phyloP scores from a whole-genome alignment of 2,797 vertebrate species.

The Lindbergichthys nudifrons region DNA sequence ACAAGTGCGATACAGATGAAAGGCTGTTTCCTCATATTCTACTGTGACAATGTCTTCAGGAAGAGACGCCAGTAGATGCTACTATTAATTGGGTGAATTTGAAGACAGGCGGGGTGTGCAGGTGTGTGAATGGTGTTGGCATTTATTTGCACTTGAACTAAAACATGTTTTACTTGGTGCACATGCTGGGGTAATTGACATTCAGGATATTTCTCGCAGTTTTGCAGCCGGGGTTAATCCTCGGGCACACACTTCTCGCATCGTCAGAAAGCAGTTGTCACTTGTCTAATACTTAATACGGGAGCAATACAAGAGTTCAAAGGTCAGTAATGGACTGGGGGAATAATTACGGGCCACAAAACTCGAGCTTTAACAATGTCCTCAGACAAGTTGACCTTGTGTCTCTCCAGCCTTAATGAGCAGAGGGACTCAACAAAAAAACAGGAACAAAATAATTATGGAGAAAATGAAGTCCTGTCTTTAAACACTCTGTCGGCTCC shows the following conservation, averaged over 20 bases:
- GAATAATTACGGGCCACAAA: constrained; percentile 67
- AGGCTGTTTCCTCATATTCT: constrained; percentile 26
- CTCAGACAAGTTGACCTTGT: constrained; percentile 66
- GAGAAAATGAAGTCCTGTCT: constrained; percentile 51
- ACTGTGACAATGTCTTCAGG: constrained; percentile 22
- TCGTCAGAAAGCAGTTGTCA: constrained; percentile 51
- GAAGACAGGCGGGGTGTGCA: constrained; percentile 13
- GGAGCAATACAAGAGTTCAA: constrained; percentile 58
- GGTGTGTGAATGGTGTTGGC: constrained; percentile 23
- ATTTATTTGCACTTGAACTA: constrained; percentile 17
- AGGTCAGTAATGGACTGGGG: constrained; percentile 62
- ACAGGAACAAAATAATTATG: constrained; percentile 43
- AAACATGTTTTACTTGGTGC: constrained; percentile 20
- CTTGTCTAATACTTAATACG: constrained; percentile 48
- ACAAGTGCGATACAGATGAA: constrained; percentile 38
- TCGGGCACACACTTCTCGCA: constrained; percentile 5
- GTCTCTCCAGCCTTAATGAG: constrained; percentile 56
- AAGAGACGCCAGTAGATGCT: constrained; percentile 12
- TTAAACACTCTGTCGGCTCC: constrained; percentile 30
- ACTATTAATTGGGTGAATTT: constrained; percentile 54
- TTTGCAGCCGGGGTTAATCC: constrained; percentile 57
- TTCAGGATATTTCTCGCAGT: constrained; percentile 45
- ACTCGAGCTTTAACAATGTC: constrained; percentile 54
- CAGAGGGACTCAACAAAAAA: constrained; percentile 26
- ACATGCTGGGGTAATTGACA: constrained; percentile 27